phyloP scores from a whole-genome alignment of 2,113 vertebrate species.

The Cyanocitta stelleri region DNA sequence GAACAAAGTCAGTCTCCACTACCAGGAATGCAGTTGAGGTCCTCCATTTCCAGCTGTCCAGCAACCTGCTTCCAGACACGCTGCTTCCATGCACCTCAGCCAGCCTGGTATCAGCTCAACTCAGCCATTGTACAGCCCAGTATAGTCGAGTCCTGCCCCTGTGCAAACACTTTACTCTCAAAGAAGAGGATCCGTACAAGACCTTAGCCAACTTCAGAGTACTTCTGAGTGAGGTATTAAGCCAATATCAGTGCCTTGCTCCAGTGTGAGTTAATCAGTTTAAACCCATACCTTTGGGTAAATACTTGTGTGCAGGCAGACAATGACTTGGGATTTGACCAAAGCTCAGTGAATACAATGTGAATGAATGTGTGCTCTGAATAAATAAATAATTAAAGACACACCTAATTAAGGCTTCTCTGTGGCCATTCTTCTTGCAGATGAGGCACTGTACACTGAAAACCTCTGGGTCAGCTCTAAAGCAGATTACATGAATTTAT shows the following conservation, averaged over 20 bases:
- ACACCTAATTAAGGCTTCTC: background rate
- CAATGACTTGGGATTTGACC: constrained; percentile 13
- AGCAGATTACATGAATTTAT: background rate
- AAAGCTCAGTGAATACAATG: constrained; percentile 30
- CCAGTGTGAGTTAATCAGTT: constrained; percentile 24
- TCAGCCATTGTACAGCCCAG: background rate
- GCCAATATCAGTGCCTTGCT: background rate
- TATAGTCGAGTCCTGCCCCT: background rate
- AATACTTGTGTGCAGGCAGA: background rate
- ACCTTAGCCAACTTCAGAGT: constrained; percentile 14
- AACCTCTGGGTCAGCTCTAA: background rate
- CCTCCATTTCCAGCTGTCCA: background rate
- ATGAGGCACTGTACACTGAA: background rate
- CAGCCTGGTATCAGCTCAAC: background rate
- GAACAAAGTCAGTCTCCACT: background rate
- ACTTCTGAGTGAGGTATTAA: constrained; percentile 36
- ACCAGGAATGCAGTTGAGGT: background rate
- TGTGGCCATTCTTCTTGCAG: background rate
- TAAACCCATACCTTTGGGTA: constrained; percentile 18
- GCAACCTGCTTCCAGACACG: rapidly evolving
- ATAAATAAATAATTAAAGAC: constrained; percentile 16
- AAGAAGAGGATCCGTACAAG: constrained; percentile 20
- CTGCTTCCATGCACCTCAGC: background rate
- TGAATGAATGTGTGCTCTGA: background rate
- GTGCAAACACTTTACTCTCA: constrained; percentile 15